Evolutionary conservation across 2,888 invertebrate genomes (phyloP).

Genomic region (Crematogaster levior): DNA sequence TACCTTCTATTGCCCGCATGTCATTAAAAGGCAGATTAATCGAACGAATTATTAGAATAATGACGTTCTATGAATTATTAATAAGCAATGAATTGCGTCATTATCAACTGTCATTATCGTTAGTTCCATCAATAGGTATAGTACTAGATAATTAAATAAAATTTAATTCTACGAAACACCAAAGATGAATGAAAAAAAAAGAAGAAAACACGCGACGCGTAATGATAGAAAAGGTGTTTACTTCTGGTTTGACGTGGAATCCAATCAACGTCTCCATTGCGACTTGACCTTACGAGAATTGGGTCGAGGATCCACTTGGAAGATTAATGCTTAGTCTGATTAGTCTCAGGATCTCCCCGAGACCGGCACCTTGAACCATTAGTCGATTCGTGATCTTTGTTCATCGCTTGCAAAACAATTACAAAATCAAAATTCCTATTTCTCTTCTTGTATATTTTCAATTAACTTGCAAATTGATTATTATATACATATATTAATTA

Average conservation of each 20-base stretch:
- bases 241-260: constrained; percentile 77
- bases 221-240: constrained; percentile 75
- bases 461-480: not conserved
- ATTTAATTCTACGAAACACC: constrained; percentile 22
- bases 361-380: constrained; percentile 80
- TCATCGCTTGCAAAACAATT: constrained; percentile 69
- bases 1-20: not conserved
- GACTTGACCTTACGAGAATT: constrained; percentile 82
- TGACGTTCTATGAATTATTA: constrained; percentile 30
- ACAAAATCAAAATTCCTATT: constrained; percentile 61
- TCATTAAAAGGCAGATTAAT: constrained; percentile 12
- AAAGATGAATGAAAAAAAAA: constrained; percentile 17
- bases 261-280: constrained; percentile 83
- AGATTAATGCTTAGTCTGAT: constrained; percentile 84
- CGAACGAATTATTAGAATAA: constrained; percentile 24
- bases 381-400: constrained; percentile 80
- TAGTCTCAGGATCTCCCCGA: constrained; percentile 79
- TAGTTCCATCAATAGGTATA: constrained; percentile 23
- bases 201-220: constrained; percentile 42
- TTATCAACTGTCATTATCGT: constrained; percentile 17
- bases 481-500: constrained; percentile 11
- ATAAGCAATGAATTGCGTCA: constrained; percentile 13
- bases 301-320: constrained; percentile 81
- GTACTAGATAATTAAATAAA: constrained; percentile 42
- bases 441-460: not conserved